Evolutionary conservation across 2,888 invertebrate species (phyloP).

Genomic region (Ypsolopha scabrella): DNA sequence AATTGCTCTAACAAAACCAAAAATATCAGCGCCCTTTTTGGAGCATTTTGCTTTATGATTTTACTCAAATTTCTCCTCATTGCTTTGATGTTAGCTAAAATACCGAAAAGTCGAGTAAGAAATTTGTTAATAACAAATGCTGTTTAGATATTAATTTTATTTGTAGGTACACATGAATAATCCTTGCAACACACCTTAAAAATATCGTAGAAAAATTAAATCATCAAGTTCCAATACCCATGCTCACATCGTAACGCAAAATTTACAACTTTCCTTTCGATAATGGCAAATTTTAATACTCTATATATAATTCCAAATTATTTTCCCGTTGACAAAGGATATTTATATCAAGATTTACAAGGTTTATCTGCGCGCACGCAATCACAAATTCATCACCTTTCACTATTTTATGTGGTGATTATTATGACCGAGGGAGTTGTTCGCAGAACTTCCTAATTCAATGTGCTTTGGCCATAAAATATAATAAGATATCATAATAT

Average conservation of each 20-base stretch:
- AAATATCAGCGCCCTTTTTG: no score
- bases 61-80: no score
- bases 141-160: no score
- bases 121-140: no score
- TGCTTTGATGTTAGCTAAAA: no score
- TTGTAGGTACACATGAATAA: no score
- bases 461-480: background rate
- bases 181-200: background rate
- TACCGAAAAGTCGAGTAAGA: no score
- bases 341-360: background rate
- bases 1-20: no score
- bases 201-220: background rate
- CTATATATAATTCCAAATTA: background rate
- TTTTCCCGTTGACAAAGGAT: background rate
- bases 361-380: background rate
- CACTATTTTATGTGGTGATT: background rate
- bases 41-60: no score
- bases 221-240: background rate
- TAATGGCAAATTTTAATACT: background rate
- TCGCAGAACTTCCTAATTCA: background rate
- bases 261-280: slow-evolving; percentile 4
- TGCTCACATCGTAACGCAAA: slow-evolving; percentile 21
- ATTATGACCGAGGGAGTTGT: background rate
- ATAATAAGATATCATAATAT: background rate
- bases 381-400: background rate